These are phyloP conservation scores for Microplitis demolitor DNA, from an alignment of 1,140 invertebrate species.

Conservation along the genomic window DNA sequence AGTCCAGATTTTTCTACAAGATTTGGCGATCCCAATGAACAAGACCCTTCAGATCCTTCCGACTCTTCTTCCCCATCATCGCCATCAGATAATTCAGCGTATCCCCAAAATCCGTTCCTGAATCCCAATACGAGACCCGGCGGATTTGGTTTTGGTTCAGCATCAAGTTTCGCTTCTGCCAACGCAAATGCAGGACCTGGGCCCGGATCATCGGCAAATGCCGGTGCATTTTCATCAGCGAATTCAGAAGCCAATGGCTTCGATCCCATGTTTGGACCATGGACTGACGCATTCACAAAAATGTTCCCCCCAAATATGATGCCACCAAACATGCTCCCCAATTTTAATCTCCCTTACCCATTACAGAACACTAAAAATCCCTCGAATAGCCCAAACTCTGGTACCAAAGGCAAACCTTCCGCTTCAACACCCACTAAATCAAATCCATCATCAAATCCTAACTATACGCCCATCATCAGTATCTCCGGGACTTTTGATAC, in stretches of 20 bases:
- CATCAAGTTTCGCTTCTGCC: background rate
- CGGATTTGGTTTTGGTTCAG: slow-evolving; percentile 6
- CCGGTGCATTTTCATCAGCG: background rate
- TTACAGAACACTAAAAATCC: background rate
- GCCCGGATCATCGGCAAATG: background rate
- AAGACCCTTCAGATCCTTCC: background rate
- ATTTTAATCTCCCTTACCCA: too few relatives aligned
- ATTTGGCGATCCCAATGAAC: slow-evolving; percentile 14
- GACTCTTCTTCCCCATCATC: background rate
- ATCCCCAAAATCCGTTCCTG: background rate
- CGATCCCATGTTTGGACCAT: too few relatives aligned
- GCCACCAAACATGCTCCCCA: too few relatives aligned
- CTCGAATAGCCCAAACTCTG: background rate
- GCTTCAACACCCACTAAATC: background rate
- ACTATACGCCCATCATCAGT: slow-evolving; percentile 18
- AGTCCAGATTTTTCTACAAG: slow-evolving; percentile 8
- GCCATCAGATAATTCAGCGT: background rate
- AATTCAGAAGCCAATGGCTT: too few relatives aligned
- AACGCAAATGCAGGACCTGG: background rate
- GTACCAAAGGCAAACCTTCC: background rate
- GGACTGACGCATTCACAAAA: too few relatives aligned
- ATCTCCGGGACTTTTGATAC: slow-evolving; percentile 17
- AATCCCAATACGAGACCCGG: background rate
- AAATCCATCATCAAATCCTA: background rate
- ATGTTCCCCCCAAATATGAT: too few relatives aligned